A percentile compares a stretch with the other conserved stretches of the same genome.
These are phyloP conservation scores for Ictalurus punctatus DNA, from an alignment of 2,113 vertebrate species.

Conservation along the genomic window DNA sequence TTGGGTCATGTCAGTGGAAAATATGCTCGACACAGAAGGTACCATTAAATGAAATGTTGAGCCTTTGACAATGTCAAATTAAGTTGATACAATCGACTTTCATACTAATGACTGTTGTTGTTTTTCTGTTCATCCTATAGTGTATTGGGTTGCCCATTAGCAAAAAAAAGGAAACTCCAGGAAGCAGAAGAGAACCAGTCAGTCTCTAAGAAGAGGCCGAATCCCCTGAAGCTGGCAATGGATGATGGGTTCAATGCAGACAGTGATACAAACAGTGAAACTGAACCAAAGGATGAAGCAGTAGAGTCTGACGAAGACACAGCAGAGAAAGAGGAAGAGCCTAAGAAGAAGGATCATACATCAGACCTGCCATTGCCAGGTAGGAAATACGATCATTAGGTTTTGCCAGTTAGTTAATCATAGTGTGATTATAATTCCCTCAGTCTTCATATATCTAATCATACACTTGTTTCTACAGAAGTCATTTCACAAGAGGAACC, in stretches of 20 bases:
- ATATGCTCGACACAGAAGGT: constrained; percentile 94
- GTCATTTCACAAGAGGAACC: constrained; percentile 43
- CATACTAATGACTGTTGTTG: not conserved
- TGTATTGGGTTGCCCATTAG: constrained; percentile 88
- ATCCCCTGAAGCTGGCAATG: constrained; percentile 78
- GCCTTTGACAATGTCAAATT: not conserved
- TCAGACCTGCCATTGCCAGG: constrained; percentile 53
- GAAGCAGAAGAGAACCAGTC: constrained; percentile 79
- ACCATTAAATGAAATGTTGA: constrained; percentile 16
- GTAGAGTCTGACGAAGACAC: constrained; percentile 72
- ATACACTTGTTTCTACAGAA: constrained; percentile 34
- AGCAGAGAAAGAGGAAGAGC: constrained; percentile 56
- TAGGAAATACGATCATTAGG: constrained; percentile 47
- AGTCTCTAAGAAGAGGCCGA: constrained; percentile 84
- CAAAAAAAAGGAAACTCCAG: constrained; percentile 94
- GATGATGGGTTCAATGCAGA: constrained; percentile 83
- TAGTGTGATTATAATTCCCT: not conserved
- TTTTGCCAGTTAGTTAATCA: not conserved
- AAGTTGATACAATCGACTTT: not conserved
- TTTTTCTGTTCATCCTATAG: constrained; percentile 61
- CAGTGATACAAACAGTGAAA: constrained; percentile 83
- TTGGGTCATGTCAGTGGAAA: constrained; percentile 92
- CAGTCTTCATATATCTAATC: not conserved
- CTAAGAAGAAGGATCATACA: constrained; percentile 57
- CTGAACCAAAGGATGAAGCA: constrained; percentile 79